Evolutionary conservation across 2,888 invertebrate species (phyloP), one percentile per base, ranked within the genome.

Genomic region (Chrysotoxum bicinctum): DNA sequence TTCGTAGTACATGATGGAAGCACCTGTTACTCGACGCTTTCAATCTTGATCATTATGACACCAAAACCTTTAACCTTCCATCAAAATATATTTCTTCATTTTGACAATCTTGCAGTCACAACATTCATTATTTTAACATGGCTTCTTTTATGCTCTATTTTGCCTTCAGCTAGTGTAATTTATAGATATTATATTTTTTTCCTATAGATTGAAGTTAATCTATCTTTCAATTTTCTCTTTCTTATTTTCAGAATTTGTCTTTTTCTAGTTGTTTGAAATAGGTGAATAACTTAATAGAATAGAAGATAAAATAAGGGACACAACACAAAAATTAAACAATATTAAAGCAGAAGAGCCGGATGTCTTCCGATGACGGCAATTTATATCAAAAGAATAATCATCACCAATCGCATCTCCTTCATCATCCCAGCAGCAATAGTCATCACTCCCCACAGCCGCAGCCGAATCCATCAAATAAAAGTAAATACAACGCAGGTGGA

Each of bases 311-410:
- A 30, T 30, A 30, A 32, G 16, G n/a, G 19, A 19, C 2, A 10
- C 16, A 32, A 56, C 1, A 21, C 0, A 60, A 23, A 43, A 10
- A 26, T 7, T 26, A n/a, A n/a, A 10, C 16, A 40, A 16, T 35
- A 35, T 8, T 54, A 35, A 37, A 21, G 1, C 3, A 14, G 35
- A 45, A 26, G 16, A 40, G 62, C 75, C 88, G 87, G 79, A 88
- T 88, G 88, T 88, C 87, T 87, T 88, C 87, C 60, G 88, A 88
- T 85, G 88, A 88, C 75, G 84, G 88, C 48, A 88, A 81, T 70
- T 87, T 88, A 64, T 87, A 88, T 77, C 87, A 87, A 45, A 87
- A 74, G 35, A 75, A 40, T 30, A 74, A 69, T 52, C 26, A 62
- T n/a, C 68, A 69, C n/a, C 68, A 87, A 69, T 50, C 75, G 54